Evolutionary conservation across 2,797 vertebrate species (phyloP).

Genomic region (Botia kubotai): DNA sequence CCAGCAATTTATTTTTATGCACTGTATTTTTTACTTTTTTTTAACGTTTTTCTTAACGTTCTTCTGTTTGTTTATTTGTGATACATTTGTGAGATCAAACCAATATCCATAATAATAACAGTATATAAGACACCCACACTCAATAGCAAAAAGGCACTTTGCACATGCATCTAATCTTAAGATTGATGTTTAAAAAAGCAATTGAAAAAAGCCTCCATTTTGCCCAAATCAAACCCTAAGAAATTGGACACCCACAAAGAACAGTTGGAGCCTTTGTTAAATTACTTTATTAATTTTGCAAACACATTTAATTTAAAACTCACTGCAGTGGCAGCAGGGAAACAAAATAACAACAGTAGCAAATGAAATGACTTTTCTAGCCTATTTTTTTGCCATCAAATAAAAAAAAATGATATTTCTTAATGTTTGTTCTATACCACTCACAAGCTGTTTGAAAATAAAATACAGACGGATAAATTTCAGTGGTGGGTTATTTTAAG

Average conservation of each 20-base stretch:
- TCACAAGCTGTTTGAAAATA: background rate
- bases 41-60: background rate
- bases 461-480: background rate
- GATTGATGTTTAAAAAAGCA: background rate
- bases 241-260: conserved; percentile 1
- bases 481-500: background rate
- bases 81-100: background rate
- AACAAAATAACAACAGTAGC: conserved; percentile 24
- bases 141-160: background rate
- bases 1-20: background rate
- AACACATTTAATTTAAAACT: conserved; percentile 45
- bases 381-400: conserved; percentile 31
- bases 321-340: conserved; percentile 23
- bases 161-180: background rate
- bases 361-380: conserved; percentile 29
- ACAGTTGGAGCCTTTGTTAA: conserved; percentile 36
- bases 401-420: conserved; percentile 1
- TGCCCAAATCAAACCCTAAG: background rate
- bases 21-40: background rate
- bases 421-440: background rate
- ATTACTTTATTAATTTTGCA: conserved; percentile 47
- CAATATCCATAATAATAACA: background rate
- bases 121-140: background rate
- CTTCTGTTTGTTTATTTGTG: background rate
- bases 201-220: background rate